Evolutionary conservation across 1,140 invertebrate genomes (phyloP), one percentile per base, ranked within the genome.

Genomic region (Plectrocnemia conspersa): DNA sequence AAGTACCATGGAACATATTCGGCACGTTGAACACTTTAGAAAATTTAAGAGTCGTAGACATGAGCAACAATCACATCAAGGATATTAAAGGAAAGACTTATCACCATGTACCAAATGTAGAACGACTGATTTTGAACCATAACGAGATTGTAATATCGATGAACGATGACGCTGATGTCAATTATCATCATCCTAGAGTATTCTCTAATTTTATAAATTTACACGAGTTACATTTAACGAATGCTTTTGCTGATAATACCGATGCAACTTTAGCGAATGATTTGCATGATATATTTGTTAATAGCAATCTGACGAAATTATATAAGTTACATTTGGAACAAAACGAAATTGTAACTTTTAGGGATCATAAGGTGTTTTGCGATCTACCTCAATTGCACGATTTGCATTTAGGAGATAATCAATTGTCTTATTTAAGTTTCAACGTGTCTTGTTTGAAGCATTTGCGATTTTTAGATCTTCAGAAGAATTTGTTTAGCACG

Each of bases 121-220:
- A 84, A 64, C 73, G 81, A n/a, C 68, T 91, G 1, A 81, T 87
- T 56, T 70, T 91, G 3, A 85, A 88, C 64, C 82, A 88, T 63
- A 91, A 91, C 64, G 72, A 86, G 54, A 65, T 89, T 2, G 78
- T 81, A 1, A 81, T 86, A 38, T 77, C 78, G 0, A 64, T 65
- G 15, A 64, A 66, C 2, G 64, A 79, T 13, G 74, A 80, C 2
- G 76, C 79, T 16, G 75, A 73, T 36, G 70, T 73, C 1, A 82
- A 80, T 53, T 73, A 76, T 57, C 77, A 81, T 64, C 86, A 89
- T 72, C 85, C 85, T 0, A 71, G 87, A 45, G 74, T 91, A 3
- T 88, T 91, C 64, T 88, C 85, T 1, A 89, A 89, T 68, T 89
- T 91, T 67, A 69, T 79, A 1, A 85, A 85, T 46, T 68, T 91